Percentiles rank a stretch among this genome's conserved stretches.
phyloP scores from a whole-genome alignment of 2,113 vertebrate species.

The Channa maculata region DNA sequence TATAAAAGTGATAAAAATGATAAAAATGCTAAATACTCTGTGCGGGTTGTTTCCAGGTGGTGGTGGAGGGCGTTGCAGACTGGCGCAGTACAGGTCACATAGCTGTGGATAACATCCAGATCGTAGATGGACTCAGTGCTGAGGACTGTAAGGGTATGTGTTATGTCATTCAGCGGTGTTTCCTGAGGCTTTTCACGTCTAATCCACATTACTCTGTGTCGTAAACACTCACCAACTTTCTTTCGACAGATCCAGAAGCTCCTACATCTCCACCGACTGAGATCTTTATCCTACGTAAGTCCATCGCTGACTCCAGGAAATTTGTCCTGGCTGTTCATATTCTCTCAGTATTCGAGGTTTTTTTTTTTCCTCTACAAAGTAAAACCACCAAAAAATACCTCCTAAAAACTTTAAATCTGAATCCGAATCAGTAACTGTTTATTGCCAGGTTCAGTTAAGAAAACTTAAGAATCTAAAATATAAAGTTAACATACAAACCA shows the following conservation, averaged over 20 bases:
- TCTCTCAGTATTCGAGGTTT: neutral
- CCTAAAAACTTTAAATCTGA: too few species aligned
- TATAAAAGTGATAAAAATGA: too few species aligned
- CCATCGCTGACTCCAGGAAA: too few species aligned
- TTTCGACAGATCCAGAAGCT: constrained; percentile 60
- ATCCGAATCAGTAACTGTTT: too few species aligned
- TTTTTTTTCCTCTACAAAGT: neutral
- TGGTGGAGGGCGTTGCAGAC: constrained; percentile 91
- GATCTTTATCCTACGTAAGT: constrained; percentile 75
- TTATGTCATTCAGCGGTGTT: neutral
- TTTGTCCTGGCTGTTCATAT: neutral
- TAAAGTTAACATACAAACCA: too few species aligned
- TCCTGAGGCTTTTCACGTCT: too few species aligned
- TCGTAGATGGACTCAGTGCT: constrained; percentile 84
- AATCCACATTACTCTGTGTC: neutral
- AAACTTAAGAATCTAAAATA: too few species aligned
- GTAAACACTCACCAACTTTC: neutral
- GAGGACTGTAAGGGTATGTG: constrained; percentile 89
- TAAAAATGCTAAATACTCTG: too few species aligned
- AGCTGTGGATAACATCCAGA: constrained; percentile 92
- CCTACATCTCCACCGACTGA: constrained; percentile 67
- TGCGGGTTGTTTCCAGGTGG: constrained; percentile 83
- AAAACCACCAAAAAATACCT: neutral
- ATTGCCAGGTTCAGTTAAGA: too few species aligned
- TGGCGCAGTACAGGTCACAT: constrained; percentile 88